A percentile compares a stretch with the other conserved stretches of the same genome.
These are phyloP conservation scores for Prunella himalayana DNA, from an alignment of 2,113 vertebrate genomes.

Conservation along the genomic window DNA sequence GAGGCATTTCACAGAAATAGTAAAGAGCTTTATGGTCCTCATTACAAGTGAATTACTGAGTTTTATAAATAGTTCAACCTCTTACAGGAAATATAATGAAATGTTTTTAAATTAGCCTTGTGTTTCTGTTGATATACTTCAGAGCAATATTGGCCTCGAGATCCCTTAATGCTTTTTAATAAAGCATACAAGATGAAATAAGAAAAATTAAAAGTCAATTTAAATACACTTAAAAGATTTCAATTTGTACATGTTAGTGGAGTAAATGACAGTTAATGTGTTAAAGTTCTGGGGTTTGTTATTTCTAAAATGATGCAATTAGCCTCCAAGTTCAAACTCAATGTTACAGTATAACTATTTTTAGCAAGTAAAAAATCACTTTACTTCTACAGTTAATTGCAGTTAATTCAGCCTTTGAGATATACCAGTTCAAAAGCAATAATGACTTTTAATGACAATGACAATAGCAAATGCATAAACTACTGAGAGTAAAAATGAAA, in stretches of 20 bases:
- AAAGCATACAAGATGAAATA: background rate
- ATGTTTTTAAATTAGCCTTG: background rate
- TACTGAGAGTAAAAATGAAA: background rate
- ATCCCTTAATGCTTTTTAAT: conserved; percentile 3
- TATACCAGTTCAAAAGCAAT: background rate
- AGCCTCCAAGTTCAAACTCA: conserved; percentile 16
- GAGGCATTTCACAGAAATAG: background rate
- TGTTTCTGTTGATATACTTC: background rate
- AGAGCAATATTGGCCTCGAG: background rate
- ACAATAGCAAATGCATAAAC: background rate
- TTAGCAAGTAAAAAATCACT: conserved; percentile 21
- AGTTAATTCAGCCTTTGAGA: conserved; percentile 24
- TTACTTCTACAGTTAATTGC: conserved; percentile 7
- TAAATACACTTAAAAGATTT: conserved; percentile 26
- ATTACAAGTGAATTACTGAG: background rate
- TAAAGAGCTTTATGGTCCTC: background rate
- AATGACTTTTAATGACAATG: background rate
- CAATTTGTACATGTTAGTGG: background rate
- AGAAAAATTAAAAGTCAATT: conserved; percentile 7
- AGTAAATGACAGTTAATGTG: background rate
- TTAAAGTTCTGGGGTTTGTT: conserved; percentile 11
- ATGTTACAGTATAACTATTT: background rate
- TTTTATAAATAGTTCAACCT: background rate
- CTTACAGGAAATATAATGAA: background rate
- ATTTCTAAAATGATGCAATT: conserved; percentile 30